Base-by-base conservation (phyloP, 2,113 vertebrate genomes). In the Etheostoma cragini region DNA sequence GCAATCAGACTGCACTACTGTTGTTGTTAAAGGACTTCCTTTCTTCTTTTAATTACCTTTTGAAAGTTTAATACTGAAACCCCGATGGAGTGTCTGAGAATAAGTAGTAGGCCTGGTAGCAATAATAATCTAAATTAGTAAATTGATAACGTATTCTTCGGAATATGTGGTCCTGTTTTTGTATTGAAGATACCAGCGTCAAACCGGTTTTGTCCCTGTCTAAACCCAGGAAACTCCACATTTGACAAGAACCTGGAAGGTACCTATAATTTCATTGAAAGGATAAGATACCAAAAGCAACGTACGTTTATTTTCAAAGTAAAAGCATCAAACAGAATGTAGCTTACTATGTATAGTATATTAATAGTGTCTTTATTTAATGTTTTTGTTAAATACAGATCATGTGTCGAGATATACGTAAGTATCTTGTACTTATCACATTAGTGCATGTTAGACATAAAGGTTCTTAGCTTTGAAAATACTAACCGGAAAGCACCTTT, bases 391-490 rank as follows among this genome's bases (percentile, higher is more conserved):
- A 5, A 58, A 16, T 17, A 13, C 10, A 35, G 17, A 2, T 6
- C 24, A 26, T 5, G 8, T 3, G 7, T 21, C 0, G 3, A 74
- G 46, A 42, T 42, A 42, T 42, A 42, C 38, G 38, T 42, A 42
- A 1, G 0, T 17, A 2, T 26, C 6, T 26, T 17, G 1, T 33
- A 13, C 22, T 26, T 42, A 47, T 49, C 22, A 12, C 2, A 49
- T 1, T 49, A 14, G 1, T 16, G 1, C 5, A 0, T 16, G 0
- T 0, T 4, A 6, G 4, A 1, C 2, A 1, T 8, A 0, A 3
- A 0, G 0, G 0, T 0, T 54, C 72, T 89, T 85, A 77, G 38
- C 75, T 91, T 62, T 88, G 88, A 83, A 88, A 83, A 45, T 4
- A 3, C 0, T 1, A 4, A 33, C 47, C 26, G 85, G 88, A 91